Conservation (phyloP, 2,113 vertebrate genomes). For the Willisornis vidua region DNA sequence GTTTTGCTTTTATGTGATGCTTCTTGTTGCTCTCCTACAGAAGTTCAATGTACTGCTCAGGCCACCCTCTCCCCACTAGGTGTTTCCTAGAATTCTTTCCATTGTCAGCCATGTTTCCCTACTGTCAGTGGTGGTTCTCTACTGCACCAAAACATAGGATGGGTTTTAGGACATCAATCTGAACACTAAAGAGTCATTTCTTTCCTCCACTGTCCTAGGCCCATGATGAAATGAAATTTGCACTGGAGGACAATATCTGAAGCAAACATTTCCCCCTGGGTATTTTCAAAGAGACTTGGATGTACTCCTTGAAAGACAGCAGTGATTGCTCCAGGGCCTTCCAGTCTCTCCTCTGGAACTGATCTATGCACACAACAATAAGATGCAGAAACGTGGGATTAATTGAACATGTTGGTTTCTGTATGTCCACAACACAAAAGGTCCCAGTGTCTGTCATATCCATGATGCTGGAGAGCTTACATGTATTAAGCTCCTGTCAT, state of each 20-base stretch:
- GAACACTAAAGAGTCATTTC: not conserved
- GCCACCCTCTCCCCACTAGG: not conserved
- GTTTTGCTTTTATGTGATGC: not conserved
- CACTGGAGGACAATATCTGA: not conserved
- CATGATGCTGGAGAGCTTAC: not conserved
- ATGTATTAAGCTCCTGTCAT: not conserved
- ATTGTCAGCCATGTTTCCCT: not conserved
- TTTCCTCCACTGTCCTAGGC: not conserved
- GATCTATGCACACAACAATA: not conserved
- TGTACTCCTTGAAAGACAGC: not conserved
- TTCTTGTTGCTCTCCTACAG: not conserved
- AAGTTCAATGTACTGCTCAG: not conserved
- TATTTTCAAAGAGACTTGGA: constrained; percentile 7
- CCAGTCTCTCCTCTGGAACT: not conserved
- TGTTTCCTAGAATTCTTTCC: not conserved
- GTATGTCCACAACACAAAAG: not conserved
- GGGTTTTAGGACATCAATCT: not conserved
- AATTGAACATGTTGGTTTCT: not conserved
- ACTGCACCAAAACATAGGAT: not conserved
- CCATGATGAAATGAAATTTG: not conserved
- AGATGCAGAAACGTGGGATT: not conserved
- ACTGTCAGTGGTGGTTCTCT: not conserved
- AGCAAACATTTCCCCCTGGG: not conserved
- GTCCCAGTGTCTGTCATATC: not conserved
- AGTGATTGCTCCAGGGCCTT: not conserved